Percentiles rank a stretch among this genome's conserved stretches.
Evolutionary conservation across 1,140 invertebrate species (phyloP).

Genomic region (Hyles euphorbiae): DNA sequence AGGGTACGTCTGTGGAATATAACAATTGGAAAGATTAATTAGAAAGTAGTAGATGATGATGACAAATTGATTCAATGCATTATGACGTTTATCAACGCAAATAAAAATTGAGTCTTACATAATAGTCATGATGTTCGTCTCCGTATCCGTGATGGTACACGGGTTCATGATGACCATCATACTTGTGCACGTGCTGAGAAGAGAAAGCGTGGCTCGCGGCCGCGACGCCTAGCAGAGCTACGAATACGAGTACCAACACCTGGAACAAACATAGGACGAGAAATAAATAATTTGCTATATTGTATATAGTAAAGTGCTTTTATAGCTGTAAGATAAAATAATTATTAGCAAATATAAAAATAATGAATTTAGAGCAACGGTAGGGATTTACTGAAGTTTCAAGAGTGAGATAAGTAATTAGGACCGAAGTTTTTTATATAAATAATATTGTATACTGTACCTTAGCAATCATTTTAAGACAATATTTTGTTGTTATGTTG

Average conservation of each 20-base stretch:
- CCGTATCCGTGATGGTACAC: conserved; percentile 19
- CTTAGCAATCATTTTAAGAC: conserved; percentile 3
- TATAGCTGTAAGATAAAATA: too few species aligned
- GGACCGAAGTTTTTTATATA: neutral
- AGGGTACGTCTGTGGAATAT: conserved; percentile 29
- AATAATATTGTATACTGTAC: neutral
- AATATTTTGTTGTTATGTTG: neutral
- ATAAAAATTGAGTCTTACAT: conserved; percentile 10
- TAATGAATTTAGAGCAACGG: neutral
- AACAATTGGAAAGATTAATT: neutral
- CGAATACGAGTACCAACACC: neutral
- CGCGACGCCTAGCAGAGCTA: neutral
- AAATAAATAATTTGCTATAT: too few species aligned
- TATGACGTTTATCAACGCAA: neutral
- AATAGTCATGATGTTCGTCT: conserved; percentile 20
- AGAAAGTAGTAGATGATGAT: neutral
- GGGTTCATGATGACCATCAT: conserved; percentile 36
- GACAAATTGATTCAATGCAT: neutral
- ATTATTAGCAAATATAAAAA: neutral
- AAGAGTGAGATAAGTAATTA: neutral
- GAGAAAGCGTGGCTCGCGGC: conserved; percentile 19
- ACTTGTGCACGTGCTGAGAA: conserved; percentile 41
- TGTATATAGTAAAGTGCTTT: too few species aligned
- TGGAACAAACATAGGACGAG: neutral
- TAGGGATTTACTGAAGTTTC: neutral